phyloP scores from a whole-genome alignment of 2,888 invertebrate genomes.

The Arctia plantaginis region DNA sequence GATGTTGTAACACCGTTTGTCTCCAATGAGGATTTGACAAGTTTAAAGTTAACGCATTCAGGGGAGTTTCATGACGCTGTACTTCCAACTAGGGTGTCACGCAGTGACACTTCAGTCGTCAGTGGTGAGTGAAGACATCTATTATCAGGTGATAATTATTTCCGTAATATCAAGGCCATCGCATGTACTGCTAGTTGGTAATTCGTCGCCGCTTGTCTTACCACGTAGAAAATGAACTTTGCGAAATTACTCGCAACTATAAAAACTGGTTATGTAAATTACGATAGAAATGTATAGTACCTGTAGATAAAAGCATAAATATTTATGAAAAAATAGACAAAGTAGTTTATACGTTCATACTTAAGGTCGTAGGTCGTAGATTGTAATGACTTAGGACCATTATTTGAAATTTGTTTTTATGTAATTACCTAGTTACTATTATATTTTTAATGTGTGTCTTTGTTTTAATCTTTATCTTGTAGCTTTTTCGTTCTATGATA shows the following conservation, averaged over 20 bases:
- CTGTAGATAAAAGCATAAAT: slow-evolving; percentile 18
- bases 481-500: slow-evolving; percentile 10
- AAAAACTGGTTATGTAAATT: background rate
- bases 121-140: slow-evolving; percentile 87
- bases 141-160: slow-evolving; percentile 85
- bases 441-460: slow-evolving; percentile 13
- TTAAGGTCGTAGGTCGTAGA: slow-evolving; percentile 9
- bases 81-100: slow-evolving; percentile 78
- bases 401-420: slow-evolving; percentile 18
- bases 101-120: slow-evolving; percentile 79
- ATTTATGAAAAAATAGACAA: slow-evolving; percentile 16
- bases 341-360: slow-evolving; percentile 15
- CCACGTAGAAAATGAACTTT: slow-evolving; percentile 40
- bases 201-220: slow-evolving; percentile 55
- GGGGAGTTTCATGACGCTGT: slow-evolving; percentile 85
- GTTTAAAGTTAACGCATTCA: slow-evolving; percentile 75
- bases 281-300: slow-evolving; percentile 17
- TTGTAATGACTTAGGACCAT: slow-evolving; percentile 10
- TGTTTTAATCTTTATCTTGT: slow-evolving; percentile 12
- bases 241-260: slow-evolving; percentile 11
- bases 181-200: slow-evolving; percentile 77
- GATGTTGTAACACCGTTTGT: slow-evolving; percentile 76
- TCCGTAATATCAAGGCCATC: slow-evolving; percentile 79
- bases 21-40: slow-evolving; percentile 43
- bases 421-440: slow-evolving; percentile 24